Evolutionary conservation across 2,113 vertebrate genomes (phyloP), one percentile per base, ranked within the genome.

Genomic region (Paedocypris sp.): DNA sequence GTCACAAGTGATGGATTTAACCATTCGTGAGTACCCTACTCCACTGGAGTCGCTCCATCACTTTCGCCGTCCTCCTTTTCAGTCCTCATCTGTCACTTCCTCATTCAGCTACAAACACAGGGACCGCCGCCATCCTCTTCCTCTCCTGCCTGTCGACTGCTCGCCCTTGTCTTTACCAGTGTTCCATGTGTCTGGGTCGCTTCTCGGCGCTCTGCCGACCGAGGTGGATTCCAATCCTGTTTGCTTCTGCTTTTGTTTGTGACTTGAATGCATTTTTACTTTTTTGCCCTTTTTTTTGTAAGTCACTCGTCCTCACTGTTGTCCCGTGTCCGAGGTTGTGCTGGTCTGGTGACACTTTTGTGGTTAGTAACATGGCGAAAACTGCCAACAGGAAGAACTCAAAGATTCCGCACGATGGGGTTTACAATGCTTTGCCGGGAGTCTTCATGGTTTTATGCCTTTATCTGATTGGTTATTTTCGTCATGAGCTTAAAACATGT

Each of bases 1-100:
- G 86, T 99, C 96, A 91, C 96, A 99, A 96, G 96, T 99, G 91
- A 98, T 99, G 94, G 94, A 98, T 98, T 97, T 99, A 97, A 99
- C 96, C 87, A 99, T 99, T 96, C 94, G 96, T 99, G 94, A 99
- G 96, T 99, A 99, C 91, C 82, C 89, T 87, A 83, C 88, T 85
- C 88, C 85, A 87, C 84, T 83, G 86, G 79, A 43, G 32, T 42
- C 59, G 48, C 59, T 36, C 65, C 51, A 42, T 59, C 28, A 48
- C 41, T 57, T 50, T 18, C 64, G 54, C 60, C 36, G 2, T 16
- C 46, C 13, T 43, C 48, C 36, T 60, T 49, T 68, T 32, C 57
- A 36, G 28, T 33, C 12, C 20, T 25, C 12, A 19, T 6, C n/a
- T 16, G 9, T 2, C 28, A 41, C 42, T 25, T 47, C 42, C 26